Evolutionary conservation across 2,797 vertebrate genomes (phyloP).

Genomic region (Pagetopsis macropterus): DNA sequence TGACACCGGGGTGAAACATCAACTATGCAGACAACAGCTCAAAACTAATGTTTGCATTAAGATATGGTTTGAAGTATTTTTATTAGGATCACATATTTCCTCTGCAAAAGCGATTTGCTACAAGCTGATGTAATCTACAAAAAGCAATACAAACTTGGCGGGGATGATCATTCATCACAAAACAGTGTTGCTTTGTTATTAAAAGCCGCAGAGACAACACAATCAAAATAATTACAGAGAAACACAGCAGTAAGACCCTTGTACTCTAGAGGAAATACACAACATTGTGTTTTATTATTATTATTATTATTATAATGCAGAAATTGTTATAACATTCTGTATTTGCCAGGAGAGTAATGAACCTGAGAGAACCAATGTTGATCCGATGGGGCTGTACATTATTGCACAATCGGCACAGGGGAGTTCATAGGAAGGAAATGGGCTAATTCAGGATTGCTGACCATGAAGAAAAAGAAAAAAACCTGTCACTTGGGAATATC

Average conservation of each 20-base stretch:
- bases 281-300: slow-evolving; percentile 24
- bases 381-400: slow-evolving; percentile 31
- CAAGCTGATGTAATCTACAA: slow-evolving; percentile 70
- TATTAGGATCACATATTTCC: slow-evolving; percentile 67
- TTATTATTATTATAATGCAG: slow-evolving; percentile 28
- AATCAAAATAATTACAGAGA: slow-evolving; percentile 49
- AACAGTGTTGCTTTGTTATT: slow-evolving; percentile 56
- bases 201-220: slow-evolving; percentile 50
- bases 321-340: slow-evolving; percentile 17
- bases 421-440: slow-evolving; percentile 35
- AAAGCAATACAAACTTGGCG: slow-evolving; percentile 73
- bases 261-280: neutral
- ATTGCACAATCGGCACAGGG: slow-evolving; percentile 41
- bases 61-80: slow-evolving; percentile 65
- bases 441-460: slow-evolving; percentile 59
- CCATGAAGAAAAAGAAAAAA: slow-evolving; percentile 33
- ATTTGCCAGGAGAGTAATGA: slow-evolving; percentile 31
- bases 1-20: slow-evolving; percentile 36
- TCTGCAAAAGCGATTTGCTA: slow-evolving; percentile 56
- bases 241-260: neutral
- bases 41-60: slow-evolving; percentile 58
- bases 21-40: slow-evolving; percentile 28
- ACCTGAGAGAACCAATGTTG: slow-evolving; percentile 14
- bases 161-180: slow-evolving; percentile 73
- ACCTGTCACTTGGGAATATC: slow-evolving; percentile 60